phyloP scores from a whole-genome alignment of 2,888 invertebrate species.

The Sarcophaga subvicina region DNA sequence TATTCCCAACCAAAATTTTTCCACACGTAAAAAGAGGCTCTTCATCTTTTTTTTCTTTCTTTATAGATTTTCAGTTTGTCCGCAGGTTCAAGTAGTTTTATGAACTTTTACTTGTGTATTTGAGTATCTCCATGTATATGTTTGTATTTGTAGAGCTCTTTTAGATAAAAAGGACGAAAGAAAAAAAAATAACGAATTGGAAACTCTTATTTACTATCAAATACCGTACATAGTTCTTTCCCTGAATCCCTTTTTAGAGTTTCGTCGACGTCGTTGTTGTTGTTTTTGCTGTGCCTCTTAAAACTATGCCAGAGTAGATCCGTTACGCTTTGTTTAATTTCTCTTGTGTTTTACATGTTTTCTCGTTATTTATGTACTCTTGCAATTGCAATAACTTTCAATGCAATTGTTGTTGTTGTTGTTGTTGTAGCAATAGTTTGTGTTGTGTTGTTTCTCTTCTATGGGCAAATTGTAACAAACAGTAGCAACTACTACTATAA shows the following conservation, averaged over 20 bases:
- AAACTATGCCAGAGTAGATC: slow-evolving; percentile 49
- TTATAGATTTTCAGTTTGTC: neutral
- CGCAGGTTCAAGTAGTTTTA: neutral
- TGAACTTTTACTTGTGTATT: neutral
- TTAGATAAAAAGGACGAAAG: neutral
- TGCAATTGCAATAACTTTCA: neutral
- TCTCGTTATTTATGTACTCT: slow-evolving; percentile 54
- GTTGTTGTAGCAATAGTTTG: slow-evolving; percentile 32
- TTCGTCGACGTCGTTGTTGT: neutral
- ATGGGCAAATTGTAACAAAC: neutral
- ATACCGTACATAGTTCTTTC: slow-evolving; percentile 8
- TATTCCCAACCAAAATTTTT: neutral
- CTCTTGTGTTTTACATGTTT: slow-evolving; percentile 60
- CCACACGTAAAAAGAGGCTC: neutral
- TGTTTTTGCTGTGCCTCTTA: slow-evolving; percentile 27
- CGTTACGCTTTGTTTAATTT: slow-evolving; percentile 55
- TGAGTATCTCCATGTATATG: neutral
- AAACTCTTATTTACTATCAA: slow-evolving; percentile 54
- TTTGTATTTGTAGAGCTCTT: neutral
- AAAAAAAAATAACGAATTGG: slow-evolving; percentile 19
- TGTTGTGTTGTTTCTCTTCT: neutral
- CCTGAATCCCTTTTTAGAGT: neutral
- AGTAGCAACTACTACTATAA: neutral
- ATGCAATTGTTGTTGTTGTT: slow-evolving; percentile 25
- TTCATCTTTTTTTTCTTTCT: too few species aligned